Evolutionary conservation across 2,797 vertebrate species (phyloP).

Genomic region (Mormyrops attenuatus): DNA sequence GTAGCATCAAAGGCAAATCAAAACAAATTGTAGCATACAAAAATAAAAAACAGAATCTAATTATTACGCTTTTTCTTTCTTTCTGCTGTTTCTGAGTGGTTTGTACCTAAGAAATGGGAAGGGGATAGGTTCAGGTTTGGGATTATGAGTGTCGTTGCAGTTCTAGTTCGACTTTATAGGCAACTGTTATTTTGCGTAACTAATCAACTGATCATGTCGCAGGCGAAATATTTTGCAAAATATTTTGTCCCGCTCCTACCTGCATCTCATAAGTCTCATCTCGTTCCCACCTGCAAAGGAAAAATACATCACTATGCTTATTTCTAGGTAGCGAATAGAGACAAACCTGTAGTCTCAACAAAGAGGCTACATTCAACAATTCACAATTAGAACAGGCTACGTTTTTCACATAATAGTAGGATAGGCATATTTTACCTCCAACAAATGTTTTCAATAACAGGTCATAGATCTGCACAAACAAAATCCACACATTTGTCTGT

Average conservation of each 20-base stretch:
- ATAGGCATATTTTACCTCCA: background rate
- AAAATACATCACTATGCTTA: background rate
- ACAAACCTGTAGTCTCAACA: background rate
- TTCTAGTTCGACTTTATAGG: no score
- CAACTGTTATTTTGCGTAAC: no score
- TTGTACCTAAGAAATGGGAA: background rate
- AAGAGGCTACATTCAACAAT: background rate
- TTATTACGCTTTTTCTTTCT: background rate
- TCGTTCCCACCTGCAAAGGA: background rate
- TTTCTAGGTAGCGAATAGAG: background rate
- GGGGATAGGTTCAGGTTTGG: background rate
- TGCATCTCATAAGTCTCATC: background rate
- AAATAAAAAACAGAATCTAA: background rate
- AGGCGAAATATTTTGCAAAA: background rate
- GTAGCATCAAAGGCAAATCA: background rate
- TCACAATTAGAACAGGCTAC: background rate
- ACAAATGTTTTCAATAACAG: background rate
- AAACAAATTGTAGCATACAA: background rate
- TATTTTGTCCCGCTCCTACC: background rate
- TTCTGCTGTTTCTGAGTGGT: background rate
- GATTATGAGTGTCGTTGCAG: background rate
- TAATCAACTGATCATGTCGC: background rate
- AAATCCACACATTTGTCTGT: background rate
- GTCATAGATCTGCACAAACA: background rate
- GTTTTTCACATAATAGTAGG: background rate